These are phyloP conservation scores for Dicrurus megarhynchus DNA, from an alignment of 2,113 vertebrate genomes.

Conservation along the genomic window DNA sequence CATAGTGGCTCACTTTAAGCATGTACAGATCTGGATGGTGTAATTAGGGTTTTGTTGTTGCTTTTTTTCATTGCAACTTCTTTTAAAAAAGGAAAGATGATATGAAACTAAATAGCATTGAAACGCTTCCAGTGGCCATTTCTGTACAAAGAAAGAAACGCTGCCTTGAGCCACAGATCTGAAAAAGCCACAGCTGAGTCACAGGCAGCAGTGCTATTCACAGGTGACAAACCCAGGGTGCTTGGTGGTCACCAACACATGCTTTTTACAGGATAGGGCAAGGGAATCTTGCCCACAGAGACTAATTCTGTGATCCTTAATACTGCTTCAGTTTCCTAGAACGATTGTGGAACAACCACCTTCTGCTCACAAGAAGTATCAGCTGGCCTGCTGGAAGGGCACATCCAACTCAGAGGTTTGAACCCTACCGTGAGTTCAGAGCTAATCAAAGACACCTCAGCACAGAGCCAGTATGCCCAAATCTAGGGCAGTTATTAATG, in stretches of 20 bases:
- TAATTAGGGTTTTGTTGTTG: conserved; percentile 2
- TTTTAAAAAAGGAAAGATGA: background rate
- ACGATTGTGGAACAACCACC: fast-evolving
- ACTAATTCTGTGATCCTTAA: background rate
- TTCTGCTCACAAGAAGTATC: background rate
- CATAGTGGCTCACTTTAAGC: background rate
- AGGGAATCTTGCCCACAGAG: background rate
- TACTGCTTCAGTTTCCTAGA: background rate
- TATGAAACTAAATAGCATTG: background rate
- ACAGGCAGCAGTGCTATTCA: background rate
- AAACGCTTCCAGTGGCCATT: background rate
- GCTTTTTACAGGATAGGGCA: background rate
- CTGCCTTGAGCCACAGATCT: background rate
- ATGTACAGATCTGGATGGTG: background rate
- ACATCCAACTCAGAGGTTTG: background rate
- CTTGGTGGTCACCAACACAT: background rate
- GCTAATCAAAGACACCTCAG: background rate
- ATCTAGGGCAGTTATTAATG: background rate
- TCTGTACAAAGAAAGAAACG: background rate
- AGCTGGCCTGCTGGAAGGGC: background rate
- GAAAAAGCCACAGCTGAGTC: background rate
- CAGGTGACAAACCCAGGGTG: background rate
- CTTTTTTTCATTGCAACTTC: background rate
- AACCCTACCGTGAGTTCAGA: background rate
- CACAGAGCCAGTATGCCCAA: background rate